Conservation (phyloP, 2,113 vertebrate genomes). For the Morphnarchus princeps region DNA sequence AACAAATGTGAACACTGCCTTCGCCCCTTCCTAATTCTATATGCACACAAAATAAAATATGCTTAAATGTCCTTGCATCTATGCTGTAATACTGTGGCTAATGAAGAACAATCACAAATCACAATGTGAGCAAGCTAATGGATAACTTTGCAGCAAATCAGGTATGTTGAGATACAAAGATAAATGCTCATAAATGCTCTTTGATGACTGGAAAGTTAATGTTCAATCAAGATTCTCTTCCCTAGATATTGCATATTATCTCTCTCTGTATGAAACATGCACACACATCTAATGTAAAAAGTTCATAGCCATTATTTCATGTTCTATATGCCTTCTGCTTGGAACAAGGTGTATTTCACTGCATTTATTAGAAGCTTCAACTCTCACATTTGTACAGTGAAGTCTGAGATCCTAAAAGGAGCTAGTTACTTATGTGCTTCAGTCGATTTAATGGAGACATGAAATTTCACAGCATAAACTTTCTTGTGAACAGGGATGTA, state of each 20-base stretch:
- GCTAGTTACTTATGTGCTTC: not conserved
- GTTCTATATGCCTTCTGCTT: not conserved
- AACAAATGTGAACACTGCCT: not conserved
- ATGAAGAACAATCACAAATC: slow-evolving; percentile 24
- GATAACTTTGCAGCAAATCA: slow-evolving; percentile 29
- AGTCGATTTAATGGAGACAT: not conserved
- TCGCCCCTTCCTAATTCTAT: not conserved
- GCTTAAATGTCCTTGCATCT: not conserved
- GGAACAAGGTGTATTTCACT: not conserved
- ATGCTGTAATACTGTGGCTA: not conserved
- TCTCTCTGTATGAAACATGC: not conserved
- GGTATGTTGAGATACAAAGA: not conserved
- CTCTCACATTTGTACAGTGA: not conserved
- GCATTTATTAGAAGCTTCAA: not conserved
- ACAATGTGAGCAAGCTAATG: not conserved
- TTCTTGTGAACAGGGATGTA: not conserved
- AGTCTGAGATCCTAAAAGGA: not conserved
- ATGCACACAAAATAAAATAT: not conserved
- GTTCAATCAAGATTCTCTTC: not conserved
- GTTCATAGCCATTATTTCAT: not conserved
- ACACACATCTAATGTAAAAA: not conserved
- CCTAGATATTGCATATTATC: not conserved
- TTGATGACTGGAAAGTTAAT: slow-evolving; percentile 22
- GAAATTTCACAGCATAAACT: not conserved
- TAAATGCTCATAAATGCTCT: not conserved